Evolutionary conservation across 2,888 invertebrate genomes (phyloP).

Genomic region (Mellilla xanthometata): DNA sequence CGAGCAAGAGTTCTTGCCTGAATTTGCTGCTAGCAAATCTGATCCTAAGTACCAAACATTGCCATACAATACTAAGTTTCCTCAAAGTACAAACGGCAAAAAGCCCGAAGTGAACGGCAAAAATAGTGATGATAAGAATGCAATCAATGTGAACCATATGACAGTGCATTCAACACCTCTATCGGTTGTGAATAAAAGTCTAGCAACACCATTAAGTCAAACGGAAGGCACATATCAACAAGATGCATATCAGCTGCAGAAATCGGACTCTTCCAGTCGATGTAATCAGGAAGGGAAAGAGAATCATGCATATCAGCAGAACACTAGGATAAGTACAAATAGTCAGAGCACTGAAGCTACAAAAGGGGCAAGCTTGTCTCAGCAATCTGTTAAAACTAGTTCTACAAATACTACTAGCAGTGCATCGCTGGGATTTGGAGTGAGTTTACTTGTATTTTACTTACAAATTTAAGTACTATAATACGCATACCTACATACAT

Average conservation of each 20-base stretch:
- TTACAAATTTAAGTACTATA: slow-evolving; percentile 22
- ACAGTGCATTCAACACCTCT: slow-evolving; percentile 80
- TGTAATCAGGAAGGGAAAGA: slow-evolving; percentile 80
- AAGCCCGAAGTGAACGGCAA: slow-evolving; percentile 66
- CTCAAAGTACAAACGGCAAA: slow-evolving; percentile 80
- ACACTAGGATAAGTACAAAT: slow-evolving; percentile 69
- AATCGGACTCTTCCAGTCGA: slow-evolving; percentile 76
- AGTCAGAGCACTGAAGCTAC: slow-evolving; percentile 65
- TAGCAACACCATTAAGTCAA: slow-evolving; percentile 85
- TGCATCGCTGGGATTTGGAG: slow-evolving; percentile 75
- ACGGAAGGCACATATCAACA: slow-evolving; percentile 79
- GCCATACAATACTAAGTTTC: slow-evolving; percentile 94
- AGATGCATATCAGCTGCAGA: slow-evolving; percentile 80
- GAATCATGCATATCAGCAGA: slow-evolving; percentile 80
- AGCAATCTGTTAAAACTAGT: slow-evolving; percentile 63
- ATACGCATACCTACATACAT: too few relatives aligned
- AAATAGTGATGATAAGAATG: slow-evolving; percentile 65
- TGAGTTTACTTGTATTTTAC: slow-evolving; percentile 47
- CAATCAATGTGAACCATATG: slow-evolving; percentile 76
- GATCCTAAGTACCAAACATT: slow-evolving; percentile 96
- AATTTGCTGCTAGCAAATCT: slow-evolving; percentile 90
- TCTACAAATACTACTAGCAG: slow-evolving; percentile 67
- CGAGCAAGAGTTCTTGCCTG: slow-evolving; percentile 82
- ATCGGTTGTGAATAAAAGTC: slow-evolving; percentile 84
- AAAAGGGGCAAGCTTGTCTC: slow-evolving; percentile 55